phyloP scores from a whole-genome alignment of 1,140 invertebrate species.

The Venustaconcha ellipsiformis region DNA sequence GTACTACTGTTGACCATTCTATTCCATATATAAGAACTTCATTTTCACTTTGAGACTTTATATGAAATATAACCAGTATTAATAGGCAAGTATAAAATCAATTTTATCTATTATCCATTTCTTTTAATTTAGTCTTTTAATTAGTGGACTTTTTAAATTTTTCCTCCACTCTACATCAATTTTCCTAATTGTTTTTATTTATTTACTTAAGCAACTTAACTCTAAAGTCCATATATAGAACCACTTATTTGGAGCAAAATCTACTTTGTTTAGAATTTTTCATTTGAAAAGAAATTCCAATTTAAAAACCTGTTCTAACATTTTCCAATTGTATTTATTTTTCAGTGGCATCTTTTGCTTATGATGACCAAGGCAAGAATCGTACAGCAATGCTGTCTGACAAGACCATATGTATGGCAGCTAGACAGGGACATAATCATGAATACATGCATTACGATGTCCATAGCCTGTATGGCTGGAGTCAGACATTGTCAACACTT shows the following conservation, averaged over 20 bases:
- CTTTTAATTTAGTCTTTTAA: no score
- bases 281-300: not conserved
- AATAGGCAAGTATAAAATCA: no score
- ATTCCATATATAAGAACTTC: no score
- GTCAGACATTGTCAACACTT: conserved; percentile 54
- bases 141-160: no score
- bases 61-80: no score
- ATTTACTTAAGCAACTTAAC: no score
- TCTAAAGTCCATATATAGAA: no score
- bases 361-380: conserved; percentile 37
- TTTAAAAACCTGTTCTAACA: not conserved
- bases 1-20: no score
- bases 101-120: no score
- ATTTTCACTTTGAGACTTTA: no score
- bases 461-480: conserved; percentile 68
- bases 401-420: conserved; percentile 58
- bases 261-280: not conserved
- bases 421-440: conserved; percentile 44
- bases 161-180: no score
- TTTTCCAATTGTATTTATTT: conserved; percentile 2
- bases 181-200: no score
- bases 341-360: conserved; percentile 51
- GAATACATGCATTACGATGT: conserved; percentile 62
- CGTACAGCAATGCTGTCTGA: conserved; percentile 36
- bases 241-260: not conserved